A percentile compares a stretch with the other conserved stretches of the same genome.
Evolutionary conservation across 2,797 vertebrate genomes (phyloP).

Genomic region (Melanotaenia boesemani): DNA sequence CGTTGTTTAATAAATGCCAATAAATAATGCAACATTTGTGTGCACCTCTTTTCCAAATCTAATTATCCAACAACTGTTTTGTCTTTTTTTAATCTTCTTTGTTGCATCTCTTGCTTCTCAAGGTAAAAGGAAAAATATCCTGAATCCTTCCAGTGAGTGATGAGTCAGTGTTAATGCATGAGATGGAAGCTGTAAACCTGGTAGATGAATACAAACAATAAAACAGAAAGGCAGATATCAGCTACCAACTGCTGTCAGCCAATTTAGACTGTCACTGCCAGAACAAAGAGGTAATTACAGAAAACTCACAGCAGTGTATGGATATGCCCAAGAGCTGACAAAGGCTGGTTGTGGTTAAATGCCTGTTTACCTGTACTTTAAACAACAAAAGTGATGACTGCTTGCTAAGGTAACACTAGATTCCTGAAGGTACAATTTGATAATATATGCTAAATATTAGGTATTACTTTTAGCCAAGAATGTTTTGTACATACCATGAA

Average conservation of each 20-base stretch:
- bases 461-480: no score
- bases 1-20: neutral
- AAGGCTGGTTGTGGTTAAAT: neutral
- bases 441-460: neutral
- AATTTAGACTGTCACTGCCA: slow-evolving; percentile 7
- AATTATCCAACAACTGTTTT: neutral
- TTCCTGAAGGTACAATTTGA: neutral
- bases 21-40: no score
- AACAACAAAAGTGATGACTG: neutral
- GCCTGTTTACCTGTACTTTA: neutral
- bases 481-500: no score
- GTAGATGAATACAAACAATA: slow-evolving; percentile 22
- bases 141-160: slow-evolving; percentile 14
- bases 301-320: slow-evolving; percentile 3
- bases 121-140: neutral
- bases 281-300: slow-evolving; percentile 34
- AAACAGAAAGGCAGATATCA: slow-evolving; percentile 28
- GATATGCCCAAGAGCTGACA: neutral
- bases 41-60: neutral
- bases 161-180: slow-evolving; percentile 21
- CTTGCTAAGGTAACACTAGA: neutral
- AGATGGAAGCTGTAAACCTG: slow-evolving; percentile 25
- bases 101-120: slow-evolving; percentile 3
- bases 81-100: neutral
- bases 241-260: slow-evolving; percentile 28